These are phyloP conservation scores for Hydrochoerus hydrochaeris DNA, from an alignment of 2,113 vertebrate genomes.

Conservation along the genomic window DNA sequence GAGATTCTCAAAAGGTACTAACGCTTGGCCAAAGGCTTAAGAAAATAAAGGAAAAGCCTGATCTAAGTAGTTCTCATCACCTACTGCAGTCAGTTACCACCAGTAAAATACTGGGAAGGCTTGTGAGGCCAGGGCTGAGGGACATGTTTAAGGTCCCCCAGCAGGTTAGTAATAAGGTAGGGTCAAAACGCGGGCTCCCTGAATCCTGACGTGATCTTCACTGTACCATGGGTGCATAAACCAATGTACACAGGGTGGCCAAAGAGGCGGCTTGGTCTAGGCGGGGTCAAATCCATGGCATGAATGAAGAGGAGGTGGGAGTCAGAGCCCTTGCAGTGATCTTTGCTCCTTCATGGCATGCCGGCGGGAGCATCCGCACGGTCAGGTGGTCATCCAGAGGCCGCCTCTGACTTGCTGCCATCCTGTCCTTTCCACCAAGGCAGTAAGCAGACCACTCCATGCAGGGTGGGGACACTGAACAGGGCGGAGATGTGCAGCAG, in stretches of 20 bases:
- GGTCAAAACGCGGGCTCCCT: neutral
- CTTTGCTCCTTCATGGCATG: neutral
- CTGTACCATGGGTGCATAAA: neutral
- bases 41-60: neutral
- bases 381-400: neutral
- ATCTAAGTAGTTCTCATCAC: neutral
- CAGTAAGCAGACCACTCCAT: accelerated
- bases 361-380: neutral
- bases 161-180: slow-evolving; percentile 10
- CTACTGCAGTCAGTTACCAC: neutral
- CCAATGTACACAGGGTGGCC: neutral
- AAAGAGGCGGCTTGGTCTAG: neutral
- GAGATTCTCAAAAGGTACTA: neutral
- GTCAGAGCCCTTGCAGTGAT: neutral
- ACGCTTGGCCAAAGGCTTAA: slow-evolving; percentile 25
- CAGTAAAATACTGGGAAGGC: neutral
- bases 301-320: neutral
- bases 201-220: neutral
- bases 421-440: neutral
- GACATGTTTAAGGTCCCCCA: slow-evolving; percentile 12
- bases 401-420: neutral
- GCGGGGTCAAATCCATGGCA: neutral
- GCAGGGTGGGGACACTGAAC: neutral
- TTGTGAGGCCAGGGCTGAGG: neutral
- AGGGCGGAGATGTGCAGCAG: neutral